These are phyloP conservation scores for Lerista edwardsae DNA, from an alignment of 2,797 vertebrate genomes.

Conservation along the genomic window DNA sequence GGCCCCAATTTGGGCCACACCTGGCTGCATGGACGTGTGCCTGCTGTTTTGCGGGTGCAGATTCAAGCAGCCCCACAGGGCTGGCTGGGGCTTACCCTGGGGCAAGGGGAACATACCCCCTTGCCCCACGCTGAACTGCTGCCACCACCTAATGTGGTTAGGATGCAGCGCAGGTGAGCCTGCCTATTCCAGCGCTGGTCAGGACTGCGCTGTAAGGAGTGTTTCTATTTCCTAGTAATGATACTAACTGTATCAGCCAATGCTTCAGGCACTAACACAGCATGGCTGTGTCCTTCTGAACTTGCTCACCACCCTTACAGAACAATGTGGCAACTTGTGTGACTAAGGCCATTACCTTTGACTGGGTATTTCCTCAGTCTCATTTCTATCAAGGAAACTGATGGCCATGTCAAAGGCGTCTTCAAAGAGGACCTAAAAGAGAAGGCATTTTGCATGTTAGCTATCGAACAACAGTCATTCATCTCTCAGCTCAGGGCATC, in stretches of 20 bases:
- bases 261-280: neutral
- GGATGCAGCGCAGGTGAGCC: too few species aligned
- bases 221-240: neutral
- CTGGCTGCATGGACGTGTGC: too few species aligned
- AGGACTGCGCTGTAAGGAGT: too few species aligned
- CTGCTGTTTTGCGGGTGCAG: too few species aligned
- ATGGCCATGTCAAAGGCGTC: conserved; percentile 77
- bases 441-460: conserved; percentile 58
- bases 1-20: too few species aligned
- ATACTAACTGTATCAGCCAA: neutral
- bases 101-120: too few species aligned
- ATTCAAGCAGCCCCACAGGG: too few species aligned
- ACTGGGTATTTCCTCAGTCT: conserved; percentile 53
- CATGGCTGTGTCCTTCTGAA: neutral
- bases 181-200: too few species aligned
- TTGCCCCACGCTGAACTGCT: too few species aligned
- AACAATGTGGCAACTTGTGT: neutral
- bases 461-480: neutral
- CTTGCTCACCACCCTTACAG: neutral
- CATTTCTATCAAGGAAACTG: conserved; percentile 64
- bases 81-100: too few species aligned
- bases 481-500: neutral
- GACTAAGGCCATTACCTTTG: conserved; percentile 62
- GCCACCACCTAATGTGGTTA: too few species aligned
- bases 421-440: conserved; percentile 78